Base-by-base conservation (phyloP, 2,797 vertebrate genomes). In the Sylvilagus floridanus region DNA sequence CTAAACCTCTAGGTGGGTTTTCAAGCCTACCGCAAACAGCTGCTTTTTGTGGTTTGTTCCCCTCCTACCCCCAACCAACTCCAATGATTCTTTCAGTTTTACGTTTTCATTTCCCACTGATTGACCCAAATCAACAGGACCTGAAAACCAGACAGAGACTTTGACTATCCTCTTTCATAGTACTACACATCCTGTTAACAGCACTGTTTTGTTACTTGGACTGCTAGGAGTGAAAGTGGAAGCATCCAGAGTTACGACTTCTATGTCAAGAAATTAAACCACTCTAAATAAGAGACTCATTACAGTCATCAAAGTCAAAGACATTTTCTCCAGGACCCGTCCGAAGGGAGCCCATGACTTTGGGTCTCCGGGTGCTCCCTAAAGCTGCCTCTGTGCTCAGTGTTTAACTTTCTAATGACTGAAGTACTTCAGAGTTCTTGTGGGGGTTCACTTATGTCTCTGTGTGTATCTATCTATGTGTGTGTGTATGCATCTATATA, bases 101-200 rank as follows among this genome's bases (percentile, higher is more conserved):
- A 83, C 37, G 96, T 42, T 94, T 79, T 79, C 68, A 93, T 66
- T 84, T 81, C 19, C 84, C 60, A 60, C 22, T n/a, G 26, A 81
- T 42, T 73, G n/a, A 42, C 8, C 24, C 92, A 26, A 76, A 30
- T 95, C 35, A 65, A 91, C 60, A 78, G 5, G 0, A 0, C 37
- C 47, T 94, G 3, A 42, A 71, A 89, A 77, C 60, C 93, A 86
- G 76, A 52, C 7, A 96, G 86, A 84, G 82, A 26, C 13, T 35
- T 5, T 82, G 2, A 32, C 30, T 79, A 42, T 17, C 88, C 66
- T 83, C 83, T 95, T 85, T 83, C 90, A 30, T 12, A 95, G 93
- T 26, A 90, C 10, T 92, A 10, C 26, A 91, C 83, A 54, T 78
- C 69, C 35, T 88, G 28, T 90, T 52, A 94, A 78, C 75, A 83